phyloP scores from a whole-genome alignment of 2,888 invertebrate species.

The Idaea straminata region DNA sequence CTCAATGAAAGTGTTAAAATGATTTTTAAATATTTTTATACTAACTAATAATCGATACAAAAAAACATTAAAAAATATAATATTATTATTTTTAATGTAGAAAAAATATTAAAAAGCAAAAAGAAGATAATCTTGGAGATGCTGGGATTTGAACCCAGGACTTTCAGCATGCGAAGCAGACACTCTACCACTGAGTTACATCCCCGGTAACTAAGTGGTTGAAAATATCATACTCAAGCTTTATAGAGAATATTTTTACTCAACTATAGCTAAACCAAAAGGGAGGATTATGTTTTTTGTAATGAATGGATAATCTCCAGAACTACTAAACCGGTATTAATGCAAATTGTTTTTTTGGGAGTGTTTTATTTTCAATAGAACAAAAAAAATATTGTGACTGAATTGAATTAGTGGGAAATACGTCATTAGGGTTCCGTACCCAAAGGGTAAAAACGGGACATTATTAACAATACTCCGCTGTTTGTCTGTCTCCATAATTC shows the following conservation, averaged over 20 bases:
- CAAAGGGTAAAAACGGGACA: not conserved
- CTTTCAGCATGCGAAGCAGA: constrained; percentile 85
- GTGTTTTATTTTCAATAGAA: too few species aligned
- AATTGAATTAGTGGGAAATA: too few species aligned
- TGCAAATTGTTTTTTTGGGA: not conserved
- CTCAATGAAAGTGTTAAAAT: too few species aligned
- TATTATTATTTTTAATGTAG: constrained; percentile 6
- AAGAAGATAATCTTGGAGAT: constrained; percentile 64
- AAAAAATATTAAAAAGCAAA: constrained; percentile 9
- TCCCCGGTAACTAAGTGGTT: constrained; percentile 35
- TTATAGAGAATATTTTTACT: not conserved
- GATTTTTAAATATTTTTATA: too few species aligned
- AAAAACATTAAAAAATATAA: too few species aligned
- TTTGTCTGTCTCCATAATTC: not conserved
- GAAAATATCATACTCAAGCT: constrained; percentile 33
- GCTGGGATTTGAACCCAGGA: constrained; percentile 84
- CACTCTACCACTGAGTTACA: constrained; percentile 81
- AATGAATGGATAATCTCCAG: too few species aligned
- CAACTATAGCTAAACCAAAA: not conserved
- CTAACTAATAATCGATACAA: too few species aligned
- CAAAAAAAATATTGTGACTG: too few species aligned
- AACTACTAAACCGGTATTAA: not conserved
- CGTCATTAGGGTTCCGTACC: too few species aligned
- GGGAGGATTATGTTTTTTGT: not conserved
- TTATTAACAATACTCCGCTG: too few species aligned